phyloP scores from a whole-genome alignment of 2,113 vertebrate genomes.

The Toxostoma redivivum region DNA sequence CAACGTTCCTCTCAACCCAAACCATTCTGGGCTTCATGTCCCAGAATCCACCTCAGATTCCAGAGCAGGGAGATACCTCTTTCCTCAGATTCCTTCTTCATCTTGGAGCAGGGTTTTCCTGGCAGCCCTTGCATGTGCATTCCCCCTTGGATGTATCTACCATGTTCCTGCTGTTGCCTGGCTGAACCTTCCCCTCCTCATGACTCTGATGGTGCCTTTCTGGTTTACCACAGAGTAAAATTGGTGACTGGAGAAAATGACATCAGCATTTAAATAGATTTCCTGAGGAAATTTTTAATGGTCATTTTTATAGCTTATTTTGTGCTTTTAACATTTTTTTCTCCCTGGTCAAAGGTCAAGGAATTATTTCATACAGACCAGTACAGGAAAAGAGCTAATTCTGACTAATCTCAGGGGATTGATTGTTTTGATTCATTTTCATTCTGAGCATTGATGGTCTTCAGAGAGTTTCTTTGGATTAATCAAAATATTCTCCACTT shows the following conservation, averaged over 20 bases:
- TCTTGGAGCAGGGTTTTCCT: not conserved
- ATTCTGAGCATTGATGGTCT: not conserved
- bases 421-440: not conserved
- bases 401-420: not conserved
- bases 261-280: conserved; percentile 42
- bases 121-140: accelerated
- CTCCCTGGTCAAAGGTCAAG: conserved; percentile 6
- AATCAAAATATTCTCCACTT: not conserved
- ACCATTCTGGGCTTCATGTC: not conserved
- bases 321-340: not conserved
- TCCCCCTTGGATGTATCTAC: not conserved
- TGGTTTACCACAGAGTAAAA: not conserved
- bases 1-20: not conserved
- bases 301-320: conserved; percentile 21
- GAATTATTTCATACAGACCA: conserved; percentile 4
- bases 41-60: not conserved
- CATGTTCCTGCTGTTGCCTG: accelerated
- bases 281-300: conserved; percentile 50
- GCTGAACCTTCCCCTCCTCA: not conserved
- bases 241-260: not conserved
- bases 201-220: not conserved
- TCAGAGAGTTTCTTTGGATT: not conserved
- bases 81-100: not conserved
- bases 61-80: not conserved
- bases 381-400: conserved; percentile 34